phyloP scores from a whole-genome alignment of 2,113 vertebrate genomes.

The Pelmatolapia mariae region DNA sequence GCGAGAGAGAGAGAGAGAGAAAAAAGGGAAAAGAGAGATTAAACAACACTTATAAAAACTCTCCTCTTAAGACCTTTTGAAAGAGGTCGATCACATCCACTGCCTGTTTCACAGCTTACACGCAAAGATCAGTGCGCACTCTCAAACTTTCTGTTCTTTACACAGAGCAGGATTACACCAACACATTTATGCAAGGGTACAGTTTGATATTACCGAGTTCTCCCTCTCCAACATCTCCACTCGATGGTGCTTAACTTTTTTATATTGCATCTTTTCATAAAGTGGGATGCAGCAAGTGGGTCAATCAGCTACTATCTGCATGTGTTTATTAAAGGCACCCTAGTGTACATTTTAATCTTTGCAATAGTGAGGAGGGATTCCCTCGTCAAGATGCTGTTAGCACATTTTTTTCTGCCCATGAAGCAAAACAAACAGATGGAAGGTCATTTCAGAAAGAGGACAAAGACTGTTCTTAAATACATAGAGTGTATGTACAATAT shows the following conservation, averaged over 20 bases:
- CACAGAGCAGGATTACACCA: not conserved
- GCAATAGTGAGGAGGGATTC: not conserved
- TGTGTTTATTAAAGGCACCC: not conserved
- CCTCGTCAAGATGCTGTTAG: not conserved
- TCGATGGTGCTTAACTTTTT: not conserved
- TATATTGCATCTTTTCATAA: not conserved
- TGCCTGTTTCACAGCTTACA: not conserved
- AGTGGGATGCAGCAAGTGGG: not conserved
- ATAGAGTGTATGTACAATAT: not conserved
- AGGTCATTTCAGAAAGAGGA: not conserved
- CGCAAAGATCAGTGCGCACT: not conserved
- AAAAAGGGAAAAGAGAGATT: not conserved
- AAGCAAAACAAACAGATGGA: not conserved
- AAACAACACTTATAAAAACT: conserved; percentile 6
- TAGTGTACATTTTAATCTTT: not conserved
- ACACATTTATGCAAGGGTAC: not conserved
- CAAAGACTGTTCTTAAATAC: not conserved
- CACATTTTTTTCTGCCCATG: not conserved
- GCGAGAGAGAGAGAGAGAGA: not conserved
- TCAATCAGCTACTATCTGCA: not conserved
- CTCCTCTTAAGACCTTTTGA: not conserved
- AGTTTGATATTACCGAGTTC: not conserved
- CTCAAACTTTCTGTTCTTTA: not conserved
- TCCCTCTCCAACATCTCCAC: not conserved
- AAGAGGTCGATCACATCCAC: not conserved